Conservation (phyloP, 2,888 invertebrate genomes). For the Chromoteleia sp. region DNA sequence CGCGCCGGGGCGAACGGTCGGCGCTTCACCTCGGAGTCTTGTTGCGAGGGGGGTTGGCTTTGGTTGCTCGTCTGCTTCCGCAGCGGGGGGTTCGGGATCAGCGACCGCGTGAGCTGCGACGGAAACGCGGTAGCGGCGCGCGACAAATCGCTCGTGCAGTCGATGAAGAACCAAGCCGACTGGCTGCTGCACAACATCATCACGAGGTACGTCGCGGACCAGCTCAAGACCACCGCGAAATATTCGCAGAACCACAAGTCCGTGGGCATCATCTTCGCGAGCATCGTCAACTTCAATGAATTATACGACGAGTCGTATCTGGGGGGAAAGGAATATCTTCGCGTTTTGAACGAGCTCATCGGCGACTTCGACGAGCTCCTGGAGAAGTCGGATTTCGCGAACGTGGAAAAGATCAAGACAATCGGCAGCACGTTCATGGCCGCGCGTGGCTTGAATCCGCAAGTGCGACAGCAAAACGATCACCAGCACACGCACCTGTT, state of each 20-base stretch:
- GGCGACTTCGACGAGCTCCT: constrained; percentile 98
- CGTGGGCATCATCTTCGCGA: constrained; percentile 97
- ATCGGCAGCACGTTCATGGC: constrained; percentile 99
- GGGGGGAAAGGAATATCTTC: constrained; percentile 96
- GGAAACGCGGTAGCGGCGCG: constrained; percentile 95
- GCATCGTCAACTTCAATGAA: constrained; percentile 98
- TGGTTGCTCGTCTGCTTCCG: constrained; percentile 95
- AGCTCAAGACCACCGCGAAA: constrained; percentile 95
- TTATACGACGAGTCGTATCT: constrained; percentile 98
- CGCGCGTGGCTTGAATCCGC: constrained; percentile 96
- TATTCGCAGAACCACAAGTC: constrained; percentile 97
- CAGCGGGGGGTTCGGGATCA: constrained; percentile 98
- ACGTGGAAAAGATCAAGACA: constrained; percentile 99
- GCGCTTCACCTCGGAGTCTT: too few species aligned
- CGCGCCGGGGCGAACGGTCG: too few species aligned
- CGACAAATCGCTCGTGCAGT: constrained; percentile 95
- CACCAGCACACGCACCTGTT: constrained; percentile 92
- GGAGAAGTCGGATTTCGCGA: constrained; percentile 91
- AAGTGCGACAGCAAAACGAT: constrained; percentile 88
- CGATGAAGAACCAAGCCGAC: constrained; percentile 97
- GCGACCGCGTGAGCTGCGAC: constrained; percentile 96
- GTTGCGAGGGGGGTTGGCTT: too few species aligned
- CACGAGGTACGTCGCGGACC: constrained; percentile 97
- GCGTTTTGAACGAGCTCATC: constrained; percentile 97
- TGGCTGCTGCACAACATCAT: constrained; percentile 98